Evolutionary conservation across 2,888 invertebrate species (phyloP), one percentile per base, ranked within the genome.

Genomic region (Andrena dorsata): DNA sequence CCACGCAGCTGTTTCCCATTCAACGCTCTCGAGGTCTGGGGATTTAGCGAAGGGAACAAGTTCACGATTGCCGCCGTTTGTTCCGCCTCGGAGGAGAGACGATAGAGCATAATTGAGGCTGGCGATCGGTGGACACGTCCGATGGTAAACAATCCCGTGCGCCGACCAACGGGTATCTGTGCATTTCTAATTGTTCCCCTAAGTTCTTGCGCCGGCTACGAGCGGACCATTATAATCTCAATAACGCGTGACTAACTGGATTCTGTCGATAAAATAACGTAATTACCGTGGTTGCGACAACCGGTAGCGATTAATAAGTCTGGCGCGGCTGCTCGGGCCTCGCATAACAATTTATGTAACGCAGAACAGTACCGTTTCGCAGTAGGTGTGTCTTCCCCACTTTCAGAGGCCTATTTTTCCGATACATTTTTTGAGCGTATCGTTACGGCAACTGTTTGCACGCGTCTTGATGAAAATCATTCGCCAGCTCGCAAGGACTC

Each of bases 311-410:
- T 84, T 84, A 86, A 84, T 79, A 69, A 69, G 63, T 61, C 61
- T 60, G 72, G 41, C 65, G 30, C 65, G 72, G n/a, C 70, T 47
- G 73, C 65, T 68, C 8, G 78, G 47, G 66, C 71, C 63, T 61
- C 61, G 28, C 66, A 77, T 72, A 73, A 68, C 63, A 76, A 80
- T 84, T 86, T 86, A 86, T 83, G 70, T 86, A 86, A 86, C 82
- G 60, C 32, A 30, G 49, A 69, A 72, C 28, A 41, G 75, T 86
- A 77, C 75, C 72, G 70, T 86, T 86, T 64, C 68, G 26, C 30
- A 28, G 79, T 72, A 68, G 79, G 77, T 41, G 82, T 86, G 80
- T 60, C 82, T 69, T 72, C 58, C 35, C 58, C 47, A 49, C 16
- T 32, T n/a, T 35, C 28, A 8, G 10, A 28, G 10, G 23, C 6